Percentiles rank a stretch among this genome's conserved stretches.
Evolutionary conservation across 1,140 invertebrate genomes (phyloP).

Genomic region (Nymphalis io): DNA sequence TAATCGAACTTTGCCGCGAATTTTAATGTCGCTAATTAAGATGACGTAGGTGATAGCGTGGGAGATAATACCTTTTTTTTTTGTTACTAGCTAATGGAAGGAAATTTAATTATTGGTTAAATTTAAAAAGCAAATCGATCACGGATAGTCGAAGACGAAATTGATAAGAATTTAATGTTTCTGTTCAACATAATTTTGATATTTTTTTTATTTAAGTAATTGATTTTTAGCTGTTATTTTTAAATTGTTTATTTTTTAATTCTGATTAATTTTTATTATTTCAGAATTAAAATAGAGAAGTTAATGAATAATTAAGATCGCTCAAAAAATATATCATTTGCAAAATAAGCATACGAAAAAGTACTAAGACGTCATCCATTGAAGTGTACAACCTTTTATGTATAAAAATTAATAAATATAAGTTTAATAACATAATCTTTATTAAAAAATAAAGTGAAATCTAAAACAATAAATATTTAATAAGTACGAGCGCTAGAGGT

Average conservation of each 20-base stretch:
- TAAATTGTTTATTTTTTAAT: too few relatives aligned
- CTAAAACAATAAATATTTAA: too few relatives aligned
- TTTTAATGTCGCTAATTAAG: slow-evolving; percentile 33
- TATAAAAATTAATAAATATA: too few relatives aligned
- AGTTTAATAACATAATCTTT: too few relatives aligned
- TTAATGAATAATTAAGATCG: slow-evolving; percentile 30
- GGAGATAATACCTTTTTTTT: slow-evolving; percentile 7
- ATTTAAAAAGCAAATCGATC: slow-evolving; percentile 8
- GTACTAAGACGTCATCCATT: too few relatives aligned
- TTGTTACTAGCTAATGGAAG: not conserved
- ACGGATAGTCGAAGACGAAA: not conserved
- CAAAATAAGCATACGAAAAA: too few relatives aligned
- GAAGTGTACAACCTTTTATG: too few relatives aligned
- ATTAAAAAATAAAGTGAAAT: too few relatives aligned
- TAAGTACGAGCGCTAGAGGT: too few relatives aligned
- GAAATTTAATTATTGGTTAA: not conserved
- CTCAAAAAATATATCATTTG: slow-evolving; percentile 22
- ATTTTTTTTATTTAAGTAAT: not conserved
- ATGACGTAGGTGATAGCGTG: slow-evolving; percentile 20
- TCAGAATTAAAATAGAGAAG: slow-evolving; percentile 26
- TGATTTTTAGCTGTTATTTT: not conserved
- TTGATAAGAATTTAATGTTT: not conserved
- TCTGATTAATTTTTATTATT: too few relatives aligned
- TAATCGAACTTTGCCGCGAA: slow-evolving; percentile 29
- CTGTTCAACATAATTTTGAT: not conserved